Evolutionary conservation across 2,888 invertebrate genomes (phyloP), one percentile per base, ranked within the genome.

Genomic region (Ornithoptera alexandrae): DNA sequence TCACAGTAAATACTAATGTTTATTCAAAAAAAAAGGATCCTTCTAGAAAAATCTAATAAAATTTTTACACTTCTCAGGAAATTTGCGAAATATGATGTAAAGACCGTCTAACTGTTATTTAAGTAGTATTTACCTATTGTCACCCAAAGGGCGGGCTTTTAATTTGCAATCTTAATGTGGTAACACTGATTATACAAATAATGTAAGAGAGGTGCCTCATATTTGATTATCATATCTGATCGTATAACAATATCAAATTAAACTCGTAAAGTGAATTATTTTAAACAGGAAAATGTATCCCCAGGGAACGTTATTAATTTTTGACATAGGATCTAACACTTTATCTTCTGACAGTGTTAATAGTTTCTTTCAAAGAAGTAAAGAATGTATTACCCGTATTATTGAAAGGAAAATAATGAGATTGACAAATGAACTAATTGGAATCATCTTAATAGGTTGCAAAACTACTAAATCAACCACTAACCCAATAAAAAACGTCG

Each of bases 321-420:
- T 95, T 68, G 95, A 95, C 77, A 82, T 94, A 57, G 57, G 57
- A 22, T 20, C 10, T 20, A 57, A 57, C 20, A 57, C 57, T 6
- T 57, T 20, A 20, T n/a, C 8, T 6, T 5, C 10, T 18, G 10
- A 57, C 7, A 6, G 57, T 20, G 20, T 5, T 20, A 57, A 87
- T 72, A 92, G 88, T 42, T 93, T 93, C 72, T 90, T 94, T 71
- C 89, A 93, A 72, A 84, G 89, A 60, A 91, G 94, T 8, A 86
- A 89, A 70, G 92, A 94, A 77, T 95, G 94, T 72, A 89, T 94
- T 18, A 86, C 92, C 0, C 93, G 94, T 79, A 93, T 96, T 56
- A 86, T 96, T n/a, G 95, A 96, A 78, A 90, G 95, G 36, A 96
- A 95, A 94, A 94, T 96, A 76, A 94, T 96, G 79, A 91, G 94